A percentile compares a stretch with the other conserved stretches of the same genome.
Evolutionary conservation across 92 coral and sea anemone genomes (phyloP).

Genomic region (Porites cylindrica): DNA sequence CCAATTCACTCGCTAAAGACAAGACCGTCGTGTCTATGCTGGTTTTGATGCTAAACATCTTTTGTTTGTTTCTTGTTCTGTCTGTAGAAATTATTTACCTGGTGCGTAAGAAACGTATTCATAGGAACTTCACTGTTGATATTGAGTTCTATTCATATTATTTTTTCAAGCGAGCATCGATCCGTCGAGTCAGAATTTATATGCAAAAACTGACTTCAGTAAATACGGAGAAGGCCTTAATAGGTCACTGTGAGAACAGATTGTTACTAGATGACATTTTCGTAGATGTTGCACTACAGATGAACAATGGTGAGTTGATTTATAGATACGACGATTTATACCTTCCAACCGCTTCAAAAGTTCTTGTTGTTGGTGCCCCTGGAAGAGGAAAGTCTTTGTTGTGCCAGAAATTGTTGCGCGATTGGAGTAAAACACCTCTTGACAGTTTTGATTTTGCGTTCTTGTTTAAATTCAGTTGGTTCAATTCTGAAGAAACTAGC

Average conservation of each 20-base stretch:
- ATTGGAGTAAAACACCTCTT: constrained; percentile 36
- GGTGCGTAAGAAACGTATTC: background rate
- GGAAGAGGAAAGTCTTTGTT: constrained; percentile 62
- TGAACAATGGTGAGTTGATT: background rate
- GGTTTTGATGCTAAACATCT: background rate
- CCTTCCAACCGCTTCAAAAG: constrained; percentile 28
- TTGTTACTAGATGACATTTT: background rate
- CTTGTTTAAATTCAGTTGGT: constrained; percentile 32
- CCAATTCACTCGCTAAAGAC: constrained; percentile 28
- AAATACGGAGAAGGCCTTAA: background rate
- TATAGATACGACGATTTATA: background rate
- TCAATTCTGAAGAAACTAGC: background rate
- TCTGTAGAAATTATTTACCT: constrained; percentile 24
- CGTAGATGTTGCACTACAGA: background rate
- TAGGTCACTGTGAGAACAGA: background rate
- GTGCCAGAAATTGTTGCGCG: constrained; percentile 55
- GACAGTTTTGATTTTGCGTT: constrained; percentile 24
- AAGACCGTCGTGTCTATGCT: constrained; percentile 14
- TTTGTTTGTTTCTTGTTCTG: constrained; percentile 5
- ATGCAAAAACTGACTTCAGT: background rate
- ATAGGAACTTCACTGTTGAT: constrained; percentile 20
- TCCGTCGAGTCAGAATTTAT: background rate
- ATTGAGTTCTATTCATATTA: constrained; percentile 21
- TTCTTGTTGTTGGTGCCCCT: constrained; percentile 46
- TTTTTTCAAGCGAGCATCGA: constrained; percentile 9